Percentiles rank a stretch among this genome's conserved stretches.
phyloP scores from a whole-genome alignment of 2,888 invertebrate species.

The Andricus curvator region DNA sequence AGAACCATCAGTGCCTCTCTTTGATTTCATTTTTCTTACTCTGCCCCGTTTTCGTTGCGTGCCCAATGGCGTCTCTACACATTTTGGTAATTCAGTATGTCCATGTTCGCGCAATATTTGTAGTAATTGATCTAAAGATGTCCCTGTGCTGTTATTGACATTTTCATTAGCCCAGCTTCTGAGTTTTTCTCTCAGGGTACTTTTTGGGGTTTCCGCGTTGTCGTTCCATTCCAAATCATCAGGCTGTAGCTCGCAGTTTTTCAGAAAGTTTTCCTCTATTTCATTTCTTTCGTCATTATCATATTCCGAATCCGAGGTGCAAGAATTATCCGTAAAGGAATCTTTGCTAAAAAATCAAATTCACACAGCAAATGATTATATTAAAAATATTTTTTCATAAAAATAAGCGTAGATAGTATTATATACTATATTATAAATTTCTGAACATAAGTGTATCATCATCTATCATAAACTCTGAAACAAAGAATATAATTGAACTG shows the following conservation, averaged over 20 bases:
- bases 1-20: slow-evolving; percentile 8
- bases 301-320: neutral
- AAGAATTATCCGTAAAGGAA: too few species aligned
- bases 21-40: too few species aligned
- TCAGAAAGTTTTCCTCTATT: neutral
- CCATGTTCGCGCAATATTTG: slow-evolving; percentile 34
- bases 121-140: slow-evolving; percentile 24
- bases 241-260: neutral
- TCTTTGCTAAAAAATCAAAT: too few species aligned
- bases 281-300: slow-evolving; percentile 1
- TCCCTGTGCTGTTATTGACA: slow-evolving; percentile 17
- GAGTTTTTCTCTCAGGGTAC: slow-evolving; percentile 6
- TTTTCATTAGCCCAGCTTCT: slow-evolving; percentile 11
- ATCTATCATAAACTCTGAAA: too few species aligned
- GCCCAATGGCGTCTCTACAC: neutral
- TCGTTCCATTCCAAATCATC: neutral
- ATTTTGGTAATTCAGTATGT: slow-evolving; percentile 38
- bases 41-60: too few species aligned
- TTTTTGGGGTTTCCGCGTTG: neutral
- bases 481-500: too few species aligned
- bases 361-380: too few species aligned
- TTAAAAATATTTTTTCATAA: too few species aligned
- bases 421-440: too few species aligned
- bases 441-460: too few species aligned
- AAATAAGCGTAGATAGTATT: too few species aligned